These are phyloP conservation scores for Psilanteris sp. DNA, from an alignment of 1,140 invertebrate species.

Conservation along the genomic window DNA sequence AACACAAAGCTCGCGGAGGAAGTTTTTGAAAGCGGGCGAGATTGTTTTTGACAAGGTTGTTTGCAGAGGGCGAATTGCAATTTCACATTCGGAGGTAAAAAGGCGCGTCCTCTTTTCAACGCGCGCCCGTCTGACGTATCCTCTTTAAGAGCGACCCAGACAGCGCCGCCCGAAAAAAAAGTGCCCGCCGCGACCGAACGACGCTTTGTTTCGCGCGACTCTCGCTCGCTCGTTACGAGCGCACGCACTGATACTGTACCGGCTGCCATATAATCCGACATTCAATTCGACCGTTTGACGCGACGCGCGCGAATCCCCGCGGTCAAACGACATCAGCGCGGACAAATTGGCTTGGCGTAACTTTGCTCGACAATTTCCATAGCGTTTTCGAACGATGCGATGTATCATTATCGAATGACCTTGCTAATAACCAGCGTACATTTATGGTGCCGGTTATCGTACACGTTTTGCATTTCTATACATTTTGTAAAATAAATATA, in stretches of 20 bases:
- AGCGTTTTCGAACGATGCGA: too few relatives aligned
- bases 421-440: too few relatives aligned
- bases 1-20: slow-evolving; percentile 25
- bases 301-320: too few relatives aligned
- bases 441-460: too few relatives aligned
- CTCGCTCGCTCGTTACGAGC: slow-evolving; percentile 45
- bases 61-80: slow-evolving; percentile 40
- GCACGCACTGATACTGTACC: slow-evolving; percentile 4
- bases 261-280: too few relatives aligned
- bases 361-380: too few relatives aligned
- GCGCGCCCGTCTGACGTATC: slow-evolving; percentile 62
- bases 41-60: slow-evolving; percentile 44
- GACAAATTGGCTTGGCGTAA: too few relatives aligned
- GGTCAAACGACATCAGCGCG: too few relatives aligned
- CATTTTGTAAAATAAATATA: too few relatives aligned
- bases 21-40: slow-evolving; percentile 35
- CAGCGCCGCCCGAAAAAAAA: slow-evolving; percentile 66
- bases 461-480: too few relatives aligned
- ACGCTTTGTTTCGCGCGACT: slow-evolving; percentile 37
- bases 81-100: slow-evolving; percentile 38
- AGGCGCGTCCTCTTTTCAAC: slow-evolving; percentile 58
- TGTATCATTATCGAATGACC: too few relatives aligned
- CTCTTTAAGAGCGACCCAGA: slow-evolving; percentile 73
- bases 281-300: too few relatives aligned
- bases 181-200: slow-evolving; percentile 37